A percentile compares a stretch with the other conserved stretches of the same genome.
Evolutionary conservation across 2,888 invertebrate species (phyloP).

Genomic region (Holacanthella duospinosa): DNA sequence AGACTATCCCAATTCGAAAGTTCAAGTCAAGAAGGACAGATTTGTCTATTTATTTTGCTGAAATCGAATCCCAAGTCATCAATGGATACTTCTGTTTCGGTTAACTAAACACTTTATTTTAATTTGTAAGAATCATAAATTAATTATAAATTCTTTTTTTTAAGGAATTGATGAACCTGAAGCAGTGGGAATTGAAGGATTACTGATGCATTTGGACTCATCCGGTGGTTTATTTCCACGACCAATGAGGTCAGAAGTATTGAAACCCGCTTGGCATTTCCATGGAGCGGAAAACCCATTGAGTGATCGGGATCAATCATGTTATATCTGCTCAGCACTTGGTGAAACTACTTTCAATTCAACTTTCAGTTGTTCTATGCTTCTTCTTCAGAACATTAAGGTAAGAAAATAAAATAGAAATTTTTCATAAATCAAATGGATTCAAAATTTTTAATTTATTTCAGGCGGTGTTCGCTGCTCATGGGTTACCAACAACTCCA

Average conservation of each 20-base stretch:
- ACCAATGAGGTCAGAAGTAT: conserved; percentile 30
- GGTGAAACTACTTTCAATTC: conserved; percentile 34
- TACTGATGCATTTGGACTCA: conserved; percentile 34
- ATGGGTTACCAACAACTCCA: no score
- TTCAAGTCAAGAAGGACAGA: conserved; percentile 60
- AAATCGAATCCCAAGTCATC: conserved; percentile 79
- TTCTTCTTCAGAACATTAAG: conserved; percentile 33
- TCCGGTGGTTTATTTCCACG: conserved; percentile 34
- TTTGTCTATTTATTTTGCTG: conserved; percentile 66
- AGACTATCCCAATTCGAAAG: conserved; percentile 55
- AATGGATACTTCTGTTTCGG: conserved; percentile 78
- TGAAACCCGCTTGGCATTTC: conserved; percentile 32
- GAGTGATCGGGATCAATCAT: conserved; percentile 34
- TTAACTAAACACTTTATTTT: conserved; percentile 43
- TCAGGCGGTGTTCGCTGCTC: conserved; percentile 32
- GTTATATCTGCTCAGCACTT: conserved; percentile 33
- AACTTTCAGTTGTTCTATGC: conserved; percentile 31
- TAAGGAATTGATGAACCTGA: conserved; percentile 34
- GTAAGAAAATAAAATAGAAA: conserved; percentile 12
- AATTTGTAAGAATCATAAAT: neutral
- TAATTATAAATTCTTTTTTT: neutral
- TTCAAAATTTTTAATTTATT: neutral
- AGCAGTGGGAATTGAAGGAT: conserved; percentile 29
- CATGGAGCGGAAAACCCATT: conserved; percentile 37
- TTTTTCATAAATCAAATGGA: no score